Percentiles rank a stretch among this genome's conserved stretches.
Conservation (phyloP, 2,888 invertebrate genomes). For the Nebria salina region DNA sequence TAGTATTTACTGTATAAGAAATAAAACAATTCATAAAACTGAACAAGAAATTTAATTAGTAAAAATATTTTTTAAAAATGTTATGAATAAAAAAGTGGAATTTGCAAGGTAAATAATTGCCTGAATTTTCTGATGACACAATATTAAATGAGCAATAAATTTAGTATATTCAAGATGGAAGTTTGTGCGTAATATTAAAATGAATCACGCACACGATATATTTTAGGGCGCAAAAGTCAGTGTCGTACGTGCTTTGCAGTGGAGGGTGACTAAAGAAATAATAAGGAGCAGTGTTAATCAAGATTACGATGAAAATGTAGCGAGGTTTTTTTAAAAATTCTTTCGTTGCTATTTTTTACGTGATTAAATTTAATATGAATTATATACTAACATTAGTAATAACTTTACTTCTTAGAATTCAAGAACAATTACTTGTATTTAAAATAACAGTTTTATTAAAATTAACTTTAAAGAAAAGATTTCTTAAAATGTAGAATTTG, state of each 20-base stretch:
- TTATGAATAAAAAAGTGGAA: too few species aligned
- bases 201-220: constrained; percentile 41
- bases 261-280: neutral
- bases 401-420: too few species aligned
- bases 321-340: too few species aligned
- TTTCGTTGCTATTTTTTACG: neutral
- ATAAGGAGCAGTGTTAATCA: constrained; percentile 23
- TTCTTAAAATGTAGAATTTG: constrained; percentile 20
- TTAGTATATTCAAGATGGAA: neutral
- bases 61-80: too few species aligned
- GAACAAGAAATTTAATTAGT: too few species aligned
- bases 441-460: neutral
- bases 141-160: neutral
- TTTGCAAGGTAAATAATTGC: neutral
- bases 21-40: too few species aligned
- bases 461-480: neutral
- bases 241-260: constrained; percentile 21
- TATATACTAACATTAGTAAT: too few species aligned
- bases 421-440: too few species aligned
- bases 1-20: too few species aligned
- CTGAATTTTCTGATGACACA: neutral
- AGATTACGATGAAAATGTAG: constrained; percentile 40
- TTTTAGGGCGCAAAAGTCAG: constrained; percentile 32
- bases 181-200: constrained; percentile 32
- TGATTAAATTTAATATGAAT: neutral